Evolutionary conservation across 2,888 invertebrate species (phyloP).

Genomic region (Calliopum simillimum): DNA sequence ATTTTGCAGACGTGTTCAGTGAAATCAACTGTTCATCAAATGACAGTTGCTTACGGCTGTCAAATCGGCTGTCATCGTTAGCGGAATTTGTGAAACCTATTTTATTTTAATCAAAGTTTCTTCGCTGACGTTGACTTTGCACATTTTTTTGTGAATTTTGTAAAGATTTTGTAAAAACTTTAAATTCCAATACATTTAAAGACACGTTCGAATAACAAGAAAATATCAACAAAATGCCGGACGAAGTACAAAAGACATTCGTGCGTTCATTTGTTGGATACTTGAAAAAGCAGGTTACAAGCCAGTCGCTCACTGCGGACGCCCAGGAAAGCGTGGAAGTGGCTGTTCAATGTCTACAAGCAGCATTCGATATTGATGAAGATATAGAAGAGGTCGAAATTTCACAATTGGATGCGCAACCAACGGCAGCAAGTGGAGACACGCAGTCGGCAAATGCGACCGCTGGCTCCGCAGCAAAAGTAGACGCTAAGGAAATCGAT

Average conservation of each 20-base stretch:
- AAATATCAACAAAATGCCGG: slow-evolving; percentile 55
- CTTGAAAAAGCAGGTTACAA: slow-evolving; percentile 61
- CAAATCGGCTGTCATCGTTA: neutral
- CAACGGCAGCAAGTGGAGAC: slow-evolving; percentile 23
- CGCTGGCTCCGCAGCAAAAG: slow-evolving; percentile 35
- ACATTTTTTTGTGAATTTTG: neutral
- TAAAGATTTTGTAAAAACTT: neutral
- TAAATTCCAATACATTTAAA: neutral
- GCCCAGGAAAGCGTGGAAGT: slow-evolving; percentile 78
- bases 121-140: neutral
- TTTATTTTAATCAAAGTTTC: neutral
- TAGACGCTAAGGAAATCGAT: slow-evolving; percentile 61
- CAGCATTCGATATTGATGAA: slow-evolving; percentile 80
- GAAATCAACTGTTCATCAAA: no score
- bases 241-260: slow-evolving; percentile 64
- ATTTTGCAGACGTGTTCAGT: no score
- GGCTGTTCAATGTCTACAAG: slow-evolving; percentile 93
- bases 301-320: slow-evolving; percentile 58
- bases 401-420: neutral
- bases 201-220: neutral
- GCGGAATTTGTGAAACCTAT: neutral
- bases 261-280: slow-evolving; percentile 64
- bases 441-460: slow-evolving; percentile 24
- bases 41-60: no score
- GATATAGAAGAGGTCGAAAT: slow-evolving; percentile 47